phyloP scores from a whole-genome alignment of 2,797 vertebrate genomes.

The Notolepis coatsorum region DNA sequence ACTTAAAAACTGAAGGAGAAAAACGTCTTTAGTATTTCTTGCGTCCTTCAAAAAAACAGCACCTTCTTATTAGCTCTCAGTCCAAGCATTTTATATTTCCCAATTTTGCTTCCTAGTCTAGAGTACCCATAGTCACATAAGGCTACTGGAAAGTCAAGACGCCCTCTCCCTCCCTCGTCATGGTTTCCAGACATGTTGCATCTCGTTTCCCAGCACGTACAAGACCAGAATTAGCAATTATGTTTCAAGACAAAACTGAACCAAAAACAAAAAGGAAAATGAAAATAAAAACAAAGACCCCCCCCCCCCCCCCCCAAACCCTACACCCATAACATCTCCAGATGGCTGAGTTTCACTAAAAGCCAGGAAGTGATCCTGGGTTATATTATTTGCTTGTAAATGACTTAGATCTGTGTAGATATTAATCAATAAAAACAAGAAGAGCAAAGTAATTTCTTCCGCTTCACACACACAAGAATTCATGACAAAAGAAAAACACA shows the following conservation, averaged over 20 bases:
- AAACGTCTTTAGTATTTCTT: slow-evolving; percentile 84
- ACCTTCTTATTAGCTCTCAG: slow-evolving; percentile 78
- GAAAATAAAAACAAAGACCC: slow-evolving; percentile 33
- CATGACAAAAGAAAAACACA: slow-evolving; percentile 27
- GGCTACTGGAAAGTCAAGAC: slow-evolving; percentile 49
- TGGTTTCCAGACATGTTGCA: slow-evolving; percentile 58
- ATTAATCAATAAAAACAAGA: slow-evolving; percentile 47
- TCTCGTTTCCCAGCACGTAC: slow-evolving; percentile 72
- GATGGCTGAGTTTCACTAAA: slow-evolving; percentile 67
- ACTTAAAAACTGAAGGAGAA: slow-evolving; percentile 82
- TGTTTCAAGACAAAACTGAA: slow-evolving; percentile 53
- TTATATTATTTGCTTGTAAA: slow-evolving; percentile 59
- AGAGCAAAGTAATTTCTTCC: slow-evolving; percentile 27
- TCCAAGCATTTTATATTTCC: slow-evolving; percentile 64
- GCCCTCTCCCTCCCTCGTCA: slow-evolving; percentile 60
- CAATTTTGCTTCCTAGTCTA: slow-evolving; percentile 69
- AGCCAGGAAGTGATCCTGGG: slow-evolving; percentile 42
- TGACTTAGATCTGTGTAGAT: slow-evolving; percentile 57
- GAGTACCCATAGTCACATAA: slow-evolving; percentile 60
- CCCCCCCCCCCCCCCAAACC: slow-evolving; percentile 52
- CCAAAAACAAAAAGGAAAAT: slow-evolving; percentile 33
- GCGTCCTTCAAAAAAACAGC: slow-evolving; percentile 83
- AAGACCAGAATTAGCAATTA: slow-evolving; percentile 57
- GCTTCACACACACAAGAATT: slow-evolving; percentile 42
- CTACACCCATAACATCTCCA: slow-evolving; percentile 47